Evolutionary conservation across 2,888 invertebrate genomes (phyloP), one percentile per base, ranked within the genome.

Genomic region (Serrognathus titanus): DNA sequence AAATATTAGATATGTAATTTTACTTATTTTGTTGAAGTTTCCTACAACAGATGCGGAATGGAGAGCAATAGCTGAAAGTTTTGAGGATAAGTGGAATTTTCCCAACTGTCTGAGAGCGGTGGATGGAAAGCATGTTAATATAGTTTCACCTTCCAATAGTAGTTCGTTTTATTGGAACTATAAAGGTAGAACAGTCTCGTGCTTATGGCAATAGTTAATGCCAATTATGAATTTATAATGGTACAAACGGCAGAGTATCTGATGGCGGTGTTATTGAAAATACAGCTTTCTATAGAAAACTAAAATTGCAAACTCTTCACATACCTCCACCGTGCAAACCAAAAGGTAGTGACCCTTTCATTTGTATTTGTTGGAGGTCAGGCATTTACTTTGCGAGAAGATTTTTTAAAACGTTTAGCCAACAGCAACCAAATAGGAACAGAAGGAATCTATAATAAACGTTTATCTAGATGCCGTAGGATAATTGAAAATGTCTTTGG

Each of bases 201-300:
- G 7, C 24, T 47, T 47, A 47, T 47, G 47, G 47, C 24, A 47
- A 47, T 47, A 24, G 47, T 31, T 8, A 47, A 16, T 16, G 16
- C 16, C 16, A 16, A 16, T 2, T 16, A 16, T 16, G 16, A 16
- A 16, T 16, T 16, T 11, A 47, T 47, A 31, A 11, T 20, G 47
- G 47, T 11, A 20, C 47, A 6, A 49, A 49, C 20, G 37, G 49
- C 12, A 36, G 49, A 36, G 37, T 49, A 35, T 49, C 4, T 11
- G 49, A 49, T 49, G 49, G 49, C 16, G 49, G 49, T 36, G 49
- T 49, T 12, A 11, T 37, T n/a, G 38, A 13, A 38, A 49, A 49
- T 37, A 49, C 3, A 37, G 24, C 36, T 11, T 37, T 49, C 37
- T 49, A 49, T 37, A 49, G 16, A 49, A 37, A 11, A 38, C 12